Evolutionary conservation across 1,140 invertebrate genomes (phyloP).

Genomic region (Neelides sp.): DNA sequence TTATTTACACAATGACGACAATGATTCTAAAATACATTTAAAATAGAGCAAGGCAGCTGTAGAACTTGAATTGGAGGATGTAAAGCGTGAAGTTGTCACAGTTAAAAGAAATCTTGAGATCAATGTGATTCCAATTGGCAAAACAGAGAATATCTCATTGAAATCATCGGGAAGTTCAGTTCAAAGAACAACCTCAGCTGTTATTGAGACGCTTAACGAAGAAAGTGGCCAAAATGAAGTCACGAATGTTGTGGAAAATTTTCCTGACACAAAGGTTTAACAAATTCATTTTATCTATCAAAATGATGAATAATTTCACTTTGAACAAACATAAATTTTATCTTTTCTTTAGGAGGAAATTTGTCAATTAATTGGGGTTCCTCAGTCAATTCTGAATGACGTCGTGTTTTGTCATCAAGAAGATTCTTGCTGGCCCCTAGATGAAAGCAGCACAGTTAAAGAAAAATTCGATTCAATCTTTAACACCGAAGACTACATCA

Average conservation of each 20-base stretch:
- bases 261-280: conserved; percentile 50
- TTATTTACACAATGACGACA: too few relatives aligned
- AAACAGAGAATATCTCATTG: too few relatives aligned
- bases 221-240: conserved; percentile 34
- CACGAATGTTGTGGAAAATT: conserved; percentile 47
- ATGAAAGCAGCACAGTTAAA: conserved; percentile 85
- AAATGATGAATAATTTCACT: background rate
- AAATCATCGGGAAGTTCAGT: conserved; percentile 40
- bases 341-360: conserved; percentile 39
- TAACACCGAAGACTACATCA: conserved; percentile 81
- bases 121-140: too few relatives aligned
- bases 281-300: background rate
- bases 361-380: conserved; percentile 59
- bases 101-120: too few relatives aligned
- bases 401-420: conserved; percentile 99
- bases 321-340: background rate
- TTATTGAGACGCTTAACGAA: conserved; percentile 50
- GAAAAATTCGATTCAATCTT: conserved; percentile 96
- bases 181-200: conserved; percentile 46
- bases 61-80: conserved; percentile 49
- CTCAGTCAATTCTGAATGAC: conserved; percentile 83
- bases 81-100: conserved; percentile 48
- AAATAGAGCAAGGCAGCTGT: conserved; percentile 48
- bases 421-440: conserved; percentile 89
- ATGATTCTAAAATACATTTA: conserved; percentile 13